Base-by-base conservation (phyloP, 2,888 invertebrate genomes). In the Rhamnusium bicolor region DNA sequence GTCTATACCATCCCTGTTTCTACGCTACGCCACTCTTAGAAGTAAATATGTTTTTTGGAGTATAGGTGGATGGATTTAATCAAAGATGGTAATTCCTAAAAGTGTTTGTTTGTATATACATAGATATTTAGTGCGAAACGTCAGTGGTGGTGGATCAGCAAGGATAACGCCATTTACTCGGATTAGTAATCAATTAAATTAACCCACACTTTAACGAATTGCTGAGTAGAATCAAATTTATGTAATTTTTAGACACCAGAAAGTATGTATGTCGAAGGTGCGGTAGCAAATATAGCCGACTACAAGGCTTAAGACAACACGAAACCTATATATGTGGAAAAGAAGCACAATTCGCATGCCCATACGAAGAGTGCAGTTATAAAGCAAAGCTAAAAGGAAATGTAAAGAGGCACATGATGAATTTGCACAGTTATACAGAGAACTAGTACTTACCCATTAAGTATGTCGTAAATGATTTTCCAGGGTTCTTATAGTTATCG, bases 291-390 rank as follows among this genome's bases (percentile, higher is more conserved):
- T 61, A 32, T n/a, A 61, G 46, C 2, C 5, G 21, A 16, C 19
- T 10, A 2, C 3, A 61, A 0, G 61, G 61, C 1, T 21, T 61
- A 18, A 21, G 10, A 3, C 46, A 19, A n/a, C 61, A 61, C 19
- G 19, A 40, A 12, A 18, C 8, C 1, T 46, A 56, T 27, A 19
- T 56, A 32, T 69, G 29, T 61, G 60, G 61, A 3, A 49, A 61
- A 51, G 19, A 53, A 6, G 14, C 65, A 5, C 29, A 32, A n/a
- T 51, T 65, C 12, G 16, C 16, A 12, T 65, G 65, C 7, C 65
- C 53, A 2, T 29, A 53, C 1, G 29, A 24, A 5, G n/a, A 7
- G 5, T 65, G 65, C 19, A 24, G 7, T 14, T 65, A 29, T 19
- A 29, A 8, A 1, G 19, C 65, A 1, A 53, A 53, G 40, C 5